Base-by-base conservation (phyloP, 2,113 vertebrate genomes). In the Ammodytes dubius region DNA sequence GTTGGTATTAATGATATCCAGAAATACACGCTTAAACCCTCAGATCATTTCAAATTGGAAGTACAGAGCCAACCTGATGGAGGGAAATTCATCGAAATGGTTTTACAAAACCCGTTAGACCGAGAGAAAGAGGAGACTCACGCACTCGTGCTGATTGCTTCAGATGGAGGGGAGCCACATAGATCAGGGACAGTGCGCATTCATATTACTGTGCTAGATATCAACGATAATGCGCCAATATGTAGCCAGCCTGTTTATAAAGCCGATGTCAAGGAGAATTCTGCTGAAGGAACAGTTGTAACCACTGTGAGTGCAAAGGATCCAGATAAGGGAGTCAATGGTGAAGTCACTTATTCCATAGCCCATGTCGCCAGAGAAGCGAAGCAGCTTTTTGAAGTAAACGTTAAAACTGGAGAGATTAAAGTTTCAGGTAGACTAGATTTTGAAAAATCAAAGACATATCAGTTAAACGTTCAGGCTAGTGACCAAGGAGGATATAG, bases 141-240 rank as follows among this genome's bases (percentile, higher is more conserved):
- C 53, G 57, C 71, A 0, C 85, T 95, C 3, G 43, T 92, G 37
- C 42, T 95, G 15, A 79, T 88, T 11, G 95, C 94, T 15, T 63
- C 76, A 66, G 95, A 95, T 47, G 94, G 95, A 6, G 95, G 95
- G 0, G 87, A 88, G 37, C 94, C 95, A 3, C 92, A 60, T 9
- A 93, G 88, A 85, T 91, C 94, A 12, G 93, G 94, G 12, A 92
- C 92, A 9, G 90, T 85, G 14, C 75, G 64, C 12, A 92, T 95
- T 52, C 58, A 93, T 12, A 63, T 95, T 40, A 84, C 79, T 54
- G 91, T 95, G 2, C 12, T 94, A 0, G 95, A 95, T 81, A 79
- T 35, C 0, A 95, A 95, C 39, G 95, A 95, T 59, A 95, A 95
- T 59, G 82, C 83, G 0, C 95, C 95, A 0, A 88, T 94, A 5